Evolutionary conservation across 1,140 invertebrate species (phyloP), one percentile per base, ranked within the genome.

Genomic region (Helicoverpa armigera): DNA sequence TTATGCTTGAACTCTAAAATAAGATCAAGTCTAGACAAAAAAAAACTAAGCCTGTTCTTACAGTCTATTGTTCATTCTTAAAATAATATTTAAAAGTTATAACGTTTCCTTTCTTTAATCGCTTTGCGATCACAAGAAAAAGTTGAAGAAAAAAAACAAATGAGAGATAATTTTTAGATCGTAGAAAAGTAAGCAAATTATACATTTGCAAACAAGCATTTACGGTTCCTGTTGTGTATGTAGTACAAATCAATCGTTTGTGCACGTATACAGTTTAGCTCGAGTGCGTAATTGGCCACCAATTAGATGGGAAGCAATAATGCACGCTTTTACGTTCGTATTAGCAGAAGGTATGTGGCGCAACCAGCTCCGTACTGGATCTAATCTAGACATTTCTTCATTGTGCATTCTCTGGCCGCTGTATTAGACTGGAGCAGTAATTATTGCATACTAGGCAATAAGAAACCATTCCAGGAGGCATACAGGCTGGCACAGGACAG

Each of bases 331-430:
- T 84, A 84, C 85, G 85, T 84, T 84, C 82, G 82, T 86, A 84
- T 86, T 84, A 84, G 65, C 85, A 82, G 73, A 70, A 48, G 83
- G 83, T 84, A 86, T 86, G 83, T 81, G 83, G 82, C 80, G 80
- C 75, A 82, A 67, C 63, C 70, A 31, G 63, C 35, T 12, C 31
- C 35, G 50, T 51, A 51, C 56, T 70, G 56, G 54, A 83, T 78
- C 80, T 56, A 75, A 63, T 67, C 65, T 63, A 29, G 60, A 43
- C 65, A 67, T 75, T 75, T 73, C 70, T 58, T 56, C 29, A 73
- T 58, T 70, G 16, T 29, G 13, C 48, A 70, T n/a, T 23, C 2
- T 35, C 63, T 48, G 10, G 3, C 35, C 35, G 35, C 35, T 9
- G 35, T 43, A 43, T 3, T 48, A 48, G 14, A 48, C 63, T 48